Evolutionary conservation across 2,113 vertebrate genomes (phyloP).

Genomic region (Camelus bactrianus): DNA sequence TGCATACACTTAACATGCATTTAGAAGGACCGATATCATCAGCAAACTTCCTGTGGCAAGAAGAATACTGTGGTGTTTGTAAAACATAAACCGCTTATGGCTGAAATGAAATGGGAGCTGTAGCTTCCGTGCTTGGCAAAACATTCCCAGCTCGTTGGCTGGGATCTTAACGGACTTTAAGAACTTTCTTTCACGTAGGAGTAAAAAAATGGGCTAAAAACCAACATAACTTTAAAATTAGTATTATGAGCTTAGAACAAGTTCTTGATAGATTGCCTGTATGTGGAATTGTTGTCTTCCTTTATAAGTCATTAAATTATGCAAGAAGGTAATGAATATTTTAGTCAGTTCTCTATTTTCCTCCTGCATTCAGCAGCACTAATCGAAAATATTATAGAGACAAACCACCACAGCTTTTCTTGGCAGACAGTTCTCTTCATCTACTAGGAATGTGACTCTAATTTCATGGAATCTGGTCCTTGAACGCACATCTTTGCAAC

Average conservation of each 20-base stretch:
- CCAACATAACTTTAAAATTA: conserved; percentile 27
- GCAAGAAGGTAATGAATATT: conserved; percentile 67
- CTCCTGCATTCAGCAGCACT: conserved; percentile 19
- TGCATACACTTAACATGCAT: conserved; percentile 58
- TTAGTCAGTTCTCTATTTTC: conserved; percentile 69
- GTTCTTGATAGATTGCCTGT: conserved; percentile 34
- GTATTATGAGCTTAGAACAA: conserved; percentile 53
- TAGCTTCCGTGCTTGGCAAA: neutral
- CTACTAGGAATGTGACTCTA: conserved; percentile 70
- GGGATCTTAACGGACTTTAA: conserved; percentile 38
- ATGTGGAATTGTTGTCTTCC: conserved; percentile 77
- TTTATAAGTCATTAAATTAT: conserved; percentile 79
- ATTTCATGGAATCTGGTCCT: conserved; percentile 39
- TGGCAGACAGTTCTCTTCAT: conserved; percentile 66
- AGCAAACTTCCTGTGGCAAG: neutral
- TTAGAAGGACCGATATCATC: conserved; percentile 26
- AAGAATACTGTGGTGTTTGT: conserved; percentile 30
- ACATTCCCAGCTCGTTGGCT: neutral
- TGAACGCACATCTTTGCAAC: conserved; percentile 56
- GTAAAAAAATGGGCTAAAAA: conserved; percentile 7
- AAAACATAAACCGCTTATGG: conserved; percentile 8
- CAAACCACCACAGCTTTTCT: conserved; percentile 52
- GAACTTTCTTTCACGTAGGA: conserved; percentile 14
- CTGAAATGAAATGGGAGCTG: conserved; percentile 7
- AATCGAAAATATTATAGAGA: conserved; percentile 67